phyloP scores from a whole-genome alignment of 2,113 vertebrate genomes.

The Meleagris gallopavo region DNA sequence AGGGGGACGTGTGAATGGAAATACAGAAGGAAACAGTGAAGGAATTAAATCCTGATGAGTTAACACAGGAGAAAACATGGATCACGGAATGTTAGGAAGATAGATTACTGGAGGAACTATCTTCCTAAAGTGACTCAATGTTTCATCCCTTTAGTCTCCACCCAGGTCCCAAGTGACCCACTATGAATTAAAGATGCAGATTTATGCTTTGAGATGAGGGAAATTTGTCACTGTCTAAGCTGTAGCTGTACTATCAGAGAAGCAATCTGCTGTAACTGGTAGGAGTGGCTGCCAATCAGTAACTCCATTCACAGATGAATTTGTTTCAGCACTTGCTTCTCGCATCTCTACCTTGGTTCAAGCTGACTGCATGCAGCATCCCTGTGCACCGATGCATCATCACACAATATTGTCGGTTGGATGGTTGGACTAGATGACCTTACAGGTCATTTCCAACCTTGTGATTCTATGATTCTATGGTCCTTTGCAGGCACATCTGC shows the following conservation, averaged over 20 bases:
- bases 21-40: constrained; percentile 3
- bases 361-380: background rate
- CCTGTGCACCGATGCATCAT: background rate
- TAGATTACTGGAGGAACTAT: no score
- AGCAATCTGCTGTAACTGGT: background rate
- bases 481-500: background rate
- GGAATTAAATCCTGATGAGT: background rate
- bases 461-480: no score
- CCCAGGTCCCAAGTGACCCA: background rate
- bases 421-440: no score
- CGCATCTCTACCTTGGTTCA: background rate
- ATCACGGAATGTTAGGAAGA: background rate
- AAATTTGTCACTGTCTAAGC: background rate
- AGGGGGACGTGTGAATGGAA: background rate
- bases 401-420: no score
- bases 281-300: background rate
- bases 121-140: no score
- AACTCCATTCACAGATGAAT: background rate
- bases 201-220: background rate
- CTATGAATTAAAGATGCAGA: background rate
- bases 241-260: background rate
- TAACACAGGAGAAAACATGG: background rate
- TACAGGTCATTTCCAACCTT: no score
- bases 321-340: background rate
- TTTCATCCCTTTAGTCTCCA: background rate